phyloP scores from a whole-genome alignment of 2,888 invertebrate species.

The Troglohyphantes excavatus region DNA sequence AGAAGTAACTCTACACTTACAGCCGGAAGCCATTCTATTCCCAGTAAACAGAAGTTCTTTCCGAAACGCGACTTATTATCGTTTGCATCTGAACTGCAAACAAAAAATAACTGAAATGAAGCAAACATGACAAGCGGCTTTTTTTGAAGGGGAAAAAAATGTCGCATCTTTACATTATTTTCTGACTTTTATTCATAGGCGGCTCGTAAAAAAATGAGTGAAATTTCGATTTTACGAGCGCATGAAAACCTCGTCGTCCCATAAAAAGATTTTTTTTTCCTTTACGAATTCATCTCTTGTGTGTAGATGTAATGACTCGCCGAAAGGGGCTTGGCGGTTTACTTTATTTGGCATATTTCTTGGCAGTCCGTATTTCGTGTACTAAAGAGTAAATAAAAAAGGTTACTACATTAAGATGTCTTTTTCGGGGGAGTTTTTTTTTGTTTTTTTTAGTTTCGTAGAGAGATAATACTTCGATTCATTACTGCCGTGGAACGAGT shows the following conservation, averaged over 20 bases:
- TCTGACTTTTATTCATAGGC: conserved; percentile 66
- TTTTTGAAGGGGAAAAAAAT: conserved; percentile 36
- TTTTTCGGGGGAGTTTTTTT: not conserved
- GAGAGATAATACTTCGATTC: conserved; percentile 6
- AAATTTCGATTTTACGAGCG: conserved; percentile 72
- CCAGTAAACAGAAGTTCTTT: not conserved
- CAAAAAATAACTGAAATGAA: conserved; percentile 29
- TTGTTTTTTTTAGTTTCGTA: conserved; percentile 4
- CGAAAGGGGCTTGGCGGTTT: conserved; percentile 25
- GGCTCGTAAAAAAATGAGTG: conserved; percentile 66
- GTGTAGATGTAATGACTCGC: conserved; percentile 36
- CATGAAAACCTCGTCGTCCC: conserved; percentile 65
- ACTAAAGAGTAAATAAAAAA: conserved; percentile 21
- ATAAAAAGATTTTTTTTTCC: conserved; percentile 44
- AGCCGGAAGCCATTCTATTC: conserved; percentile 7
- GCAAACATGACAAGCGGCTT: conserved; percentile 16
- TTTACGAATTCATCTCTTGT: conserved; percentile 54
- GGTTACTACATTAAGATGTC: not conserved
- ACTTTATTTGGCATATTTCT: conserved; percentile 28
- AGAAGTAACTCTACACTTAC: not conserved
- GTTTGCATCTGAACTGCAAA: conserved; percentile 7
- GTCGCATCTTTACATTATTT: conserved; percentile 55
- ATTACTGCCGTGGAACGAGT: not conserved
- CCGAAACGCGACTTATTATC: conserved; percentile 16
- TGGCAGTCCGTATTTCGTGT: not conserved